Evolutionary conservation across 1,140 invertebrate species (phyloP), one percentile per base, ranked within the genome.

Genomic region (Philaenus spumarius): DNA sequence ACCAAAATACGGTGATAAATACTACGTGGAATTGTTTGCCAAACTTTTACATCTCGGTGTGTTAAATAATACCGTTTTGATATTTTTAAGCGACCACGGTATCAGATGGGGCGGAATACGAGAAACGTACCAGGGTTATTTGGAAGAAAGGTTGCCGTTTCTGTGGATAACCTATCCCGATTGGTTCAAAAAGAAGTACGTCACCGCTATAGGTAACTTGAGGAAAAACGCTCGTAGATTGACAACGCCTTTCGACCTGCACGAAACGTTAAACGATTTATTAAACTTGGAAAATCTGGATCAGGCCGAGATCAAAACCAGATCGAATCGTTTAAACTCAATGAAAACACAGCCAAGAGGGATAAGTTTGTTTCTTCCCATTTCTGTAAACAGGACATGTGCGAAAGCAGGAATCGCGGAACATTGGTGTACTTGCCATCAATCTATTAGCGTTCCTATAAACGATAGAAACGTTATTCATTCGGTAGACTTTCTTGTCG

Each of bases 51-150:
- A 73, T 0, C 72, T 75, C 11, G 78, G 81, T 0, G 75, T 80
- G 11, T 71, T 87, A 60, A 79, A 89, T 37, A 78, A 85, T 43
- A 83, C 83, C 0, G 83, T 82, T 0, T 73, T 86, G 63, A 69
- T 97, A 0, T 77, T 97, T 24, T 77, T 94, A 62, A 95, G 92
- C 66, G 95, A 98, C 72, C 95, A 97, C 71, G 95, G 95, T 0
- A 85, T 94, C 66, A 72, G 95, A 26, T 96, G 89, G 76, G 93
- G 94, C 1, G 74, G 76, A 1, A 83, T 93, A 15, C 70, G 89
- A 19, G 71, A 81, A 63, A 95, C 93, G 0, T 86, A 87, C 69
- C 82, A 86, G 52, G 95, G 95, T 0, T 84, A 89, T 69, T 77
- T 95, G 57, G 95, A 98, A 72, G 93, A 96, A 69, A 74, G 93